Base-by-base conservation (phyloP, 2,888 invertebrate genomes). In the Ectemnius continuus region DNA sequence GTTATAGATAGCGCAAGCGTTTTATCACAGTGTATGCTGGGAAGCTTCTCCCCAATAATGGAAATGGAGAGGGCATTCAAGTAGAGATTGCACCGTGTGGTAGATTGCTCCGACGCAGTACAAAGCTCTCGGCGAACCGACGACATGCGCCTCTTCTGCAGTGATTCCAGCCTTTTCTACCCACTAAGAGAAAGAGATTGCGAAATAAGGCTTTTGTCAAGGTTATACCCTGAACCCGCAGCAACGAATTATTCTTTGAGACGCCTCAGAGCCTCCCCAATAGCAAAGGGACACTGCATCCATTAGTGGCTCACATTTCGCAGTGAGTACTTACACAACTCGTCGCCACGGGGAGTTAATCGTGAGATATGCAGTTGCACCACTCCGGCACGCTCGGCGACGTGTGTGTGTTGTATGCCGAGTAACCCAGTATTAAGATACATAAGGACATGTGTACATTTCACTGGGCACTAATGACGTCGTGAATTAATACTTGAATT, bases 1-100 rank as follows among this genome's bases (percentile, higher is more conserved):
- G 61, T 61, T 67, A 26, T 58, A 63, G 70, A 68, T 62, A 62
- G 69, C 61, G 67, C 66, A 75, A 65, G 23, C 71, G 71, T 73
- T 78, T 75, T 71, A 70, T 80, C 70, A 73, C 70, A 67, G 75
- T 68, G 62, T 70, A 75, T 23, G 63, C 23, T 16, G 23, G 62
- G 60, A 56, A 78, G 70, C 71, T 75, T 70, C 71, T 81, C 70
- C 66, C 81, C 75, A 78, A 82, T 80, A 82, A 82, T 78, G 76
- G 76, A 81, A 82, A 77, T 76, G 76, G 83, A 83, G 76, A 80
- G 73, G 68, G 76, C 78, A 79, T 80, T 81, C 73, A 64, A 79
- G 75, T 68, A 70, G 76, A 78, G 77, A 82, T 80, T 81, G 79
- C 76, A 62, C 65, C 56, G 69, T 63, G 70, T 67, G 79, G 76